Percentiles rank a stretch among this genome's conserved stretches.
Conservation (phyloP, 2,888 invertebrate genomes). For the Drosophila borealis region DNA sequence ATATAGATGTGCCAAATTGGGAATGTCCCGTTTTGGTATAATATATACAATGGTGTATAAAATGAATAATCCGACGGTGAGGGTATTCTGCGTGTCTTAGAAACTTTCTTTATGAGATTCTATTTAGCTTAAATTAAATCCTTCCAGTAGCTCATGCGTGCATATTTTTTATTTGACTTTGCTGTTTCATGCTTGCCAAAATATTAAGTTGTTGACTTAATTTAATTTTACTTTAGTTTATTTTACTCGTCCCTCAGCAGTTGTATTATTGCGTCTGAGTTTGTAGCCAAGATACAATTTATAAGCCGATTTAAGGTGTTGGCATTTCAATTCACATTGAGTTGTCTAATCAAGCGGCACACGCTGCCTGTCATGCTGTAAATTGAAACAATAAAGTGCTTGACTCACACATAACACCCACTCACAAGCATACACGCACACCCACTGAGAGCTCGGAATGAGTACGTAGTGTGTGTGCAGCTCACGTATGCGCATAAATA, state of each 20-base stretch:
- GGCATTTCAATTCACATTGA: slow-evolving; percentile 80
- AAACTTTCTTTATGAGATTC: no score
- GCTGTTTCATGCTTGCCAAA: not conserved
- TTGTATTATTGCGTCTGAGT: slow-evolving; percentile 21
- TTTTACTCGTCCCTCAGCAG: not conserved
- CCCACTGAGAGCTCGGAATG: slow-evolving; percentile 1
- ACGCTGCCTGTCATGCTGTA: slow-evolving; percentile 67
- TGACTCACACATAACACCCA: slow-evolving; percentile 54
- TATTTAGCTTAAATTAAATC: no score
- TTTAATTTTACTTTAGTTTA: slow-evolving; percentile 15
- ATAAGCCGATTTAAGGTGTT: slow-evolving; percentile 72
- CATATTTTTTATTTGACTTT: not conserved
- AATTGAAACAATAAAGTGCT: slow-evolving; percentile 81
- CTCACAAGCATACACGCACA: slow-evolving; percentile 12
- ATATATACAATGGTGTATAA: no score
- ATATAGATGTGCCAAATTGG: no score
- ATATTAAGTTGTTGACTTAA: slow-evolving; percentile 24
- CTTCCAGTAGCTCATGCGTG: no score
- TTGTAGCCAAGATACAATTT: slow-evolving; percentile 57
- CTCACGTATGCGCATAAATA: slow-evolving; percentile 78
- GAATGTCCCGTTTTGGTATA: no score
- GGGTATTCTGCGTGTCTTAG: no score
- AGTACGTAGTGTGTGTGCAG: slow-evolving; percentile 55
- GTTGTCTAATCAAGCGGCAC: slow-evolving; percentile 78
- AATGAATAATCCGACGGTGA: no score